phyloP scores from a whole-genome alignment of 2,888 invertebrate species.

The Athrips mouffetella region DNA sequence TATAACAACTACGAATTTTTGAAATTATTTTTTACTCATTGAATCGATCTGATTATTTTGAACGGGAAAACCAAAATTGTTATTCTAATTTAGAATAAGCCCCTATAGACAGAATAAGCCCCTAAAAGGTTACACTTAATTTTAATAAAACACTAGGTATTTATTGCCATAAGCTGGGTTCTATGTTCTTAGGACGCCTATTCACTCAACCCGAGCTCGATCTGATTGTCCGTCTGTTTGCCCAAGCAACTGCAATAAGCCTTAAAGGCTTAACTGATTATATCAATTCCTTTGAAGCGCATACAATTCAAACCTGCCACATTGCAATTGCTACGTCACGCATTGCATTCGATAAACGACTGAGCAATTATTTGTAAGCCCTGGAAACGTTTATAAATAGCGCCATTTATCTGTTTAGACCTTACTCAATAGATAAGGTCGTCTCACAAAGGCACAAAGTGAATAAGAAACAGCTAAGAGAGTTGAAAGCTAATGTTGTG shows the following conservation, averaged over 20 bases:
- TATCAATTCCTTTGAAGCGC: background rate
- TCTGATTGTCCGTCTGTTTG: background rate
- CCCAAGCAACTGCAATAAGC: background rate
- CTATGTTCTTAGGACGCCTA: background rate
- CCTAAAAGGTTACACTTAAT: no score
- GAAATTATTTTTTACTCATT: no score
- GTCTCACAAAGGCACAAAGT: conserved; percentile 7
- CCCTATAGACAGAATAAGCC: no score
- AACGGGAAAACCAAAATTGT: no score
- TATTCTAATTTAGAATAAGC: no score
- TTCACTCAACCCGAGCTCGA: background rate
- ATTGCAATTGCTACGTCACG: conserved; percentile 6
- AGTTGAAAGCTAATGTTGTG: background rate
- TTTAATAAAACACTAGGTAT: no score
- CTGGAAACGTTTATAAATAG: conserved; percentile 2
- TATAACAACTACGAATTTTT: no score
- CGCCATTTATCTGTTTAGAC: conserved; percentile 16
- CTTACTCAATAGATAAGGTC: conserved; percentile 18
- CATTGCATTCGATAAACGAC: conserved; percentile 1
- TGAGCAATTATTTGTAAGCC: conserved; percentile 4
- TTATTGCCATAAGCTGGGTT: background rate
- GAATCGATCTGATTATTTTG: no score
- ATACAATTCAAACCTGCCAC: conserved; percentile 5
- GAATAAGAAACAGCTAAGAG: conserved; percentile 1
- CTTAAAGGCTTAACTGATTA: background rate